phyloP scores from a whole-genome alignment of 2,888 invertebrate genomes.

The Acanthosepion pharaonis region DNA sequence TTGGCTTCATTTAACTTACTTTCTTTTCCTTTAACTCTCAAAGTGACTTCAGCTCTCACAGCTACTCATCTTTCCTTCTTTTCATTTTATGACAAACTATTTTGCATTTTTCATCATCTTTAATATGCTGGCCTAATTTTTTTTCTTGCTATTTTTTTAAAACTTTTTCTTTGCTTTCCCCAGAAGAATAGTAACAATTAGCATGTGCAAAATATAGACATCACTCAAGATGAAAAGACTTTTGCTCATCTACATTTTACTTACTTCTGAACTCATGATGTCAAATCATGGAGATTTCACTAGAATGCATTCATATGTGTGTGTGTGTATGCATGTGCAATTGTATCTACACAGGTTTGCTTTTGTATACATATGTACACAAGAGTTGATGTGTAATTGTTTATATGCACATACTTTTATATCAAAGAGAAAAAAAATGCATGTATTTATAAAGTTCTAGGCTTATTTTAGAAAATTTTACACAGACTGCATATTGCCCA shows the following conservation, averaged over 20 bases:
- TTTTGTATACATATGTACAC: background rate
- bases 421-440: no score
- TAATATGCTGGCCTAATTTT: background rate
- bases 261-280: background rate
- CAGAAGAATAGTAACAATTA: slow-evolving; percentile 33
- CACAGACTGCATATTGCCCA: no score
- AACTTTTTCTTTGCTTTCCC: background rate
- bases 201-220: background rate
- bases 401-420: background rate
- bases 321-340: no score
- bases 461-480: no score
- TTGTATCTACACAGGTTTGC: no score
- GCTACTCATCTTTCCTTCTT: background rate
- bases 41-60: no score
- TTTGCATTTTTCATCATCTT: slow-evolving; percentile 25
- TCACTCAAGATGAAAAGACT: background rate
- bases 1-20: background rate
- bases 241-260: background rate
- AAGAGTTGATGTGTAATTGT: background rate
- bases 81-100: background rate
- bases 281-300: background rate
- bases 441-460: no score
- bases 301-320: background rate
- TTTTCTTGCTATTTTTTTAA: background rate
- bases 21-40: background rate